These are phyloP conservation scores for Bradysia coprophila DNA, from an alignment of 1,140 invertebrate genomes.

Conservation along the genomic window DNA sequence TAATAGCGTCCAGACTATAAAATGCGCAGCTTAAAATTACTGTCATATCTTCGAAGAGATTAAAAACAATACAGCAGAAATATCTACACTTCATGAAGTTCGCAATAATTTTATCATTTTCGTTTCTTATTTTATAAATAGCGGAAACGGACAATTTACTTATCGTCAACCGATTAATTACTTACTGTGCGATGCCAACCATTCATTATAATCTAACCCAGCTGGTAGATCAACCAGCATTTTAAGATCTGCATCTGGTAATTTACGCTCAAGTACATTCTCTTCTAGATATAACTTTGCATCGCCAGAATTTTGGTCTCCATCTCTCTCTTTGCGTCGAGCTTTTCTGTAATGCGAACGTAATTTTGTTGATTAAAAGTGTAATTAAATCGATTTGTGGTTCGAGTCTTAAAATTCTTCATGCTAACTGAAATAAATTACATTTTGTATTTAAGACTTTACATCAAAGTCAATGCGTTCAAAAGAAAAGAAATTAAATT, in stretches of 20 bases:
- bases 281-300: constrained; percentile 91
- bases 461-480: background rate
- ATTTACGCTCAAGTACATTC: constrained; percentile 75
- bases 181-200: constrained; percentile 94
- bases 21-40: too few relatives aligned
- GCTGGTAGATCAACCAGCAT: constrained; percentile 83
- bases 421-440: background rate
- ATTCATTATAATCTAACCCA: constrained; percentile 93
- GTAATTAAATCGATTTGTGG: background rate
- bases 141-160: too few relatives aligned
- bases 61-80: too few relatives aligned
- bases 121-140: too few relatives aligned
- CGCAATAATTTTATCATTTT: too few relatives aligned
- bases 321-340: constrained; percentile 88
- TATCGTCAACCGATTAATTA: too few relatives aligned
- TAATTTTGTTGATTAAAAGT: background rate
- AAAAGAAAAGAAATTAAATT: too few relatives aligned
- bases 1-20: too few relatives aligned
- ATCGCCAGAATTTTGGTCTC: constrained; percentile 58
- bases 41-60: too few relatives aligned
- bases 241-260: constrained; percentile 81
- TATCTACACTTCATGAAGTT: too few relatives aligned
- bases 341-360: constrained; percentile 64
- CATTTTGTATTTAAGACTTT: too few relatives aligned
- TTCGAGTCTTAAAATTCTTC: background rate